Evolutionary conservation across 2,797 vertebrate species (phyloP).

Genomic region (Coilia nasus): DNA sequence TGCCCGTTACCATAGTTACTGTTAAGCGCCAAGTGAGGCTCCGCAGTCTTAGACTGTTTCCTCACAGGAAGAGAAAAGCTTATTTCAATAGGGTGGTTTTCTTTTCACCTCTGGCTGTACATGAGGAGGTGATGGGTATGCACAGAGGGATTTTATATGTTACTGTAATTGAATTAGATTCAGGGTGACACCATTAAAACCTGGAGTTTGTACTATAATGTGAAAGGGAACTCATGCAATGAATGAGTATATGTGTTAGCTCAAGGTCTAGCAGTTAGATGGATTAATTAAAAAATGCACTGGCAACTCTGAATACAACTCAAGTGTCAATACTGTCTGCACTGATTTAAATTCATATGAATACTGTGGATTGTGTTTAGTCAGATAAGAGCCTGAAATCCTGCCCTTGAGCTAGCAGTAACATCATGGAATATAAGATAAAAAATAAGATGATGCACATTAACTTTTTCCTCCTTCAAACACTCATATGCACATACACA

Average conservation of each 20-base stretch:
- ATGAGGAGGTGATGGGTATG: conserved; percentile 53
- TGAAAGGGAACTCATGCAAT: not conserved
- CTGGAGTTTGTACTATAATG: not conserved
- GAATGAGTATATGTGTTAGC: not conserved
- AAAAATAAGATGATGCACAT: not conserved
- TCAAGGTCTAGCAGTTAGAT: not conserved
- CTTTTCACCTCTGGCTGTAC: conserved; percentile 60
- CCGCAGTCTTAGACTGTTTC: conserved; percentile 81
- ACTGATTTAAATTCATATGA: not conserved
- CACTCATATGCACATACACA: not conserved
- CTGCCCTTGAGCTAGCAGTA: not conserved
- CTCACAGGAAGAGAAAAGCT: conserved; percentile 75
- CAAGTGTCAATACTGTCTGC: not conserved
- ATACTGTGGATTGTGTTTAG: not conserved
- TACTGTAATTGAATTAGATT: conserved; percentile 52
- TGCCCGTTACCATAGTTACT: conserved; percentile 87
- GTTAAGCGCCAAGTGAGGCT: conserved; percentile 68
- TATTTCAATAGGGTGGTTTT: conserved; percentile 70
- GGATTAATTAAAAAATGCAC: not conserved
- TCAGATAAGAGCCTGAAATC: not conserved
- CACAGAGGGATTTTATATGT: conserved; percentile 52
- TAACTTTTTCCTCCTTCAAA: not conserved
- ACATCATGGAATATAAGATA: not conserved
- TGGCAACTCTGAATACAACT: not conserved
- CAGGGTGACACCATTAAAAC: not conserved